These are phyloP conservation scores for Antheraea pernyi DNA, from an alignment of 1,140 invertebrate species.

Conservation along the genomic window DNA sequence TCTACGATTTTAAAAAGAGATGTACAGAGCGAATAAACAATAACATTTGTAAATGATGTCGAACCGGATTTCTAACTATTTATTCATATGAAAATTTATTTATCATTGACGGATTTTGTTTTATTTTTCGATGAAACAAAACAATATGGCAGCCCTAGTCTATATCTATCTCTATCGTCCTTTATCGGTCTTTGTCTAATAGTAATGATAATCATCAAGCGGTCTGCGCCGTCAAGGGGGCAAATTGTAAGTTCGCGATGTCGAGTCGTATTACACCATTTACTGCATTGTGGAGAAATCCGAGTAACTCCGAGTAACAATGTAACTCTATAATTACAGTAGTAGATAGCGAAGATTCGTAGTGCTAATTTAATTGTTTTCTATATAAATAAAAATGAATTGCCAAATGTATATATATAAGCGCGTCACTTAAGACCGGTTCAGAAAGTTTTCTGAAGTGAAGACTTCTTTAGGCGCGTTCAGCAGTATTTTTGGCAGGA, in stretches of 20 bases:
- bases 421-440: no score
- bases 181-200: constrained; percentile 17
- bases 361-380: neutral
- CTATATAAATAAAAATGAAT: neutral
- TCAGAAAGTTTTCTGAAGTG: no score
- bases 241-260: constrained; percentile 26
- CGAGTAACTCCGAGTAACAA: no score
- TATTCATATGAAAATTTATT: no score
- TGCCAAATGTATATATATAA: no score
- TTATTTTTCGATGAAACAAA: neutral
- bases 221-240: constrained; percentile 17
- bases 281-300: constrained; percentile 21
- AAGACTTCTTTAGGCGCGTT: no score
- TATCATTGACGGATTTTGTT: no score
- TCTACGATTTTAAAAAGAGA: no score
- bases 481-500: no score
- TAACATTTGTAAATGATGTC: no score
- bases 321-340: neutral
- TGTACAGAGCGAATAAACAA: no score
- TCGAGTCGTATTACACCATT: constrained; percentile 15
- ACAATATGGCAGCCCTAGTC: neutral
- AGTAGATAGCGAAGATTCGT: neutral
- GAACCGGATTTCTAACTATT: no score
- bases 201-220: constrained; percentile 33
- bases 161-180: neutral